These are phyloP conservation scores for Heliconius ismenius DNA, from an alignment of 2,888 invertebrate species.

Conservation along the genomic window DNA sequence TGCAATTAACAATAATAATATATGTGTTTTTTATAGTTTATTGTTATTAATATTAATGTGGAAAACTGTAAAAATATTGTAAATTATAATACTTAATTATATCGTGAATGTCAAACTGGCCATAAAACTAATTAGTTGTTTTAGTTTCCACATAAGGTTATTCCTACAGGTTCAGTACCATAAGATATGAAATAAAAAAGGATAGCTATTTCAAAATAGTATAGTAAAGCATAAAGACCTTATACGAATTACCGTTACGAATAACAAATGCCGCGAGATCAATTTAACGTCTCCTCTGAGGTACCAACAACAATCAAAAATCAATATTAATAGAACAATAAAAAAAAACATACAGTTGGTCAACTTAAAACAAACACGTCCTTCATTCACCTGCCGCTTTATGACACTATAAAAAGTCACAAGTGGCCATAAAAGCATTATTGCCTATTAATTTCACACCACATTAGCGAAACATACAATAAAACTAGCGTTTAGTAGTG, in stretches of 20 bases:
- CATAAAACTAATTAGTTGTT: background rate
- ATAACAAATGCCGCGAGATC: background rate
- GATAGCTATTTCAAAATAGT: background rate
- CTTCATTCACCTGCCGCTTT: slow-evolving; percentile 73
- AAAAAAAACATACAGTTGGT: slow-evolving; percentile 64
- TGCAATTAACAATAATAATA: background rate
- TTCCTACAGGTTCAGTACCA: too few relatives aligned
- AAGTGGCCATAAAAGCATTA: slow-evolving; percentile 80
- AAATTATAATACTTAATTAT: background rate
- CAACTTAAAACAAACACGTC: slow-evolving; percentile 71
- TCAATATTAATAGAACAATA: slow-evolving; percentile 50
- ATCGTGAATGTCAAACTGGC: background rate
- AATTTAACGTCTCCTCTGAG: background rate
- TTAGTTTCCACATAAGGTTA: background rate
- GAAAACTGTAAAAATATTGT: background rate
- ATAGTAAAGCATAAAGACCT: background rate
- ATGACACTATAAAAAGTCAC: slow-evolving; percentile 75
- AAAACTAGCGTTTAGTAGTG: slow-evolving; percentile 76
- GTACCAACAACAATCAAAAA: background rate
- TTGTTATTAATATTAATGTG: background rate
- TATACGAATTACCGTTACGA: background rate
- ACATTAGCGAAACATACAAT: slow-evolving; percentile 82
- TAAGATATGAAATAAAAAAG: background rate
- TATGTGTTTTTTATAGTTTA: background rate
- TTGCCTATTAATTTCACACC: slow-evolving; percentile 82